These are phyloP conservation scores for Podarcis cretensis DNA, from an alignment of 2,113 vertebrate species.

Conservation along the genomic window DNA sequence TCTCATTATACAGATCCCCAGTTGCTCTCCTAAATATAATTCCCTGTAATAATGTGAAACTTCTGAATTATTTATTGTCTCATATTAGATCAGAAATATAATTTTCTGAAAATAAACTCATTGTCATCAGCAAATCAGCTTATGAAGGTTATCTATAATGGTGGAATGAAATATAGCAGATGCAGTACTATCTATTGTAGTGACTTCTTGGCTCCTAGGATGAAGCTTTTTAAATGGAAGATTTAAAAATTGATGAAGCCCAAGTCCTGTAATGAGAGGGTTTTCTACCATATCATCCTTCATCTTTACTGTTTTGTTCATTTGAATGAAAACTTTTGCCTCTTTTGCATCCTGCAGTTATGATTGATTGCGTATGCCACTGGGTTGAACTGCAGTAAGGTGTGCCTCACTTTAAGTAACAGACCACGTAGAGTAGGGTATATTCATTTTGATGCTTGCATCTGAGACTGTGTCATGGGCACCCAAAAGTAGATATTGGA, in stretches of 20 bases:
- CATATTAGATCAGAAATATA: constrained; percentile 79
- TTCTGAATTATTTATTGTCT: constrained; percentile 82
- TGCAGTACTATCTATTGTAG: constrained; percentile 52
- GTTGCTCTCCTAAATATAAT: constrained; percentile 80
- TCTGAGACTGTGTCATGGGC: background rate
- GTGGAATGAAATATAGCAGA: constrained; percentile 69
- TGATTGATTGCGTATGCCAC: background rate
- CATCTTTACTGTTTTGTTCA: constrained; percentile 42
- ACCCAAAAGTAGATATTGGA: background rate
- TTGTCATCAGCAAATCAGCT: constrained; percentile 74
- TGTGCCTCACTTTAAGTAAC: background rate
- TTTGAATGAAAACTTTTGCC: constrained; percentile 27
- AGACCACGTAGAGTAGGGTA: background rate
- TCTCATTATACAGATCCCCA: constrained; percentile 77
- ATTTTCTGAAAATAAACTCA: constrained; percentile 79
- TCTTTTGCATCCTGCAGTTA: constrained; percentile 20
- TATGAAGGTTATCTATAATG: constrained; percentile 73
- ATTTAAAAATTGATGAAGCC: constrained; percentile 66
- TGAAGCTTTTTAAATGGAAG: constrained; percentile 51
- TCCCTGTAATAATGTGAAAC: constrained; percentile 77
- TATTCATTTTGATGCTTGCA: background rate
- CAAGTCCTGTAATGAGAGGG: constrained; percentile 11
- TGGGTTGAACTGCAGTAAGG: background rate
- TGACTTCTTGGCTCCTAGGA: constrained; percentile 61
- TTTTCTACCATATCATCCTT: constrained; percentile 35